Percentiles rank a stretch among this genome's conserved stretches.
phyloP scores from a whole-genome alignment of 2,888 invertebrate species.

The Ormyrus nitidulus region DNA sequence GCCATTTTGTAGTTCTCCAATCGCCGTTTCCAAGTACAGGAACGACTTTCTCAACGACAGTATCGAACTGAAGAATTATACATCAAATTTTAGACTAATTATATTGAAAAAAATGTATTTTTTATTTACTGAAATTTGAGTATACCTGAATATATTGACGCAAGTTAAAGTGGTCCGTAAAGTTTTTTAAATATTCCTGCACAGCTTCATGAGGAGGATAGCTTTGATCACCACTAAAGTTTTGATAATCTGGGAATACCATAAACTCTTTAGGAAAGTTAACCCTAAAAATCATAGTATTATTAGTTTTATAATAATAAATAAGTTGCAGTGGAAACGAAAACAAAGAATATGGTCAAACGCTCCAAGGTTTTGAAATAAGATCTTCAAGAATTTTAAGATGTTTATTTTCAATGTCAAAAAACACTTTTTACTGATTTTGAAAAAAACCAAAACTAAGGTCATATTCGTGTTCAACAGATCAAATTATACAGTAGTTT shows the following conservation, averaged over 20 bases:
- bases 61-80: conserved; percentile 73
- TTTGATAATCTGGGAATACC: conserved; percentile 85
- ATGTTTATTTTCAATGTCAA: too few relatives aligned
- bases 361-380: too few relatives aligned
- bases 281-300: conserved; percentile 76
- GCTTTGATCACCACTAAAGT: conserved; percentile 78
- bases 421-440: too few relatives aligned
- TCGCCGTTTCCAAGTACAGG: conserved; percentile 62
- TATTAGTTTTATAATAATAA: neutral
- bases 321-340: too few relatives aligned
- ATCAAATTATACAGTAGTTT: too few relatives aligned
- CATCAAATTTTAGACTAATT: neutral
- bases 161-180: conserved; percentile 81
- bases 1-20: conserved; percentile 72
- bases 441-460: too few relatives aligned
- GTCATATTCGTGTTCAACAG: too few relatives aligned
- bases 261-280: conserved; percentile 89
- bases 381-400: too few relatives aligned
- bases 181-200: conserved; percentile 82
- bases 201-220: conserved; percentile 83
- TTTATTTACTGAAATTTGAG: too few relatives aligned
- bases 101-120: too few relatives aligned
- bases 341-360: too few relatives aligned
- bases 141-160: conserved; percentile 80
- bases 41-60: conserved; percentile 75